Conservation (phyloP, 2,113 vertebrate species). For the Sinosuthora webbiana region DNA sequence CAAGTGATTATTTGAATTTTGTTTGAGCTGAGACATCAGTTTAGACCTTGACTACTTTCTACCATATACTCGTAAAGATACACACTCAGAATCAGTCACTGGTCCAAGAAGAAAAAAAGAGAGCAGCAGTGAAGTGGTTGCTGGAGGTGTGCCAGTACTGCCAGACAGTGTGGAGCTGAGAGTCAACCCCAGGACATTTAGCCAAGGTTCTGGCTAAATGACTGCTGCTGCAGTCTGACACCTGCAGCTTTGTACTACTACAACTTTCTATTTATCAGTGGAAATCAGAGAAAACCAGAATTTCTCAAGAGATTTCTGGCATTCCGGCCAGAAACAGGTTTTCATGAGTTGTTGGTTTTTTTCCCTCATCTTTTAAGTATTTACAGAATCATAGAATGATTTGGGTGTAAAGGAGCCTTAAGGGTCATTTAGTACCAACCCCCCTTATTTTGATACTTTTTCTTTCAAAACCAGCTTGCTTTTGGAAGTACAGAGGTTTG, state of each 20-base stretch:
- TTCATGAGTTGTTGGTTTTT: rapidly evolving
- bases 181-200: not conserved
- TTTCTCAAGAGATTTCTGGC: not conserved
- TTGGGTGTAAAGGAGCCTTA: not conserved
- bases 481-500: not conserved
- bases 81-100: not conserved
- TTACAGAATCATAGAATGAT: not conserved
- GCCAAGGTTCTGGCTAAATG: not conserved
- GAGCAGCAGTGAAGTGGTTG: not conserved
- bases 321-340: not conserved
- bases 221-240: not conserved
- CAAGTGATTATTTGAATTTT: not conserved
- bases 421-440: not conserved
- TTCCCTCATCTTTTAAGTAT: not conserved
- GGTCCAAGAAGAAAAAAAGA: not conserved
- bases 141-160: not conserved
- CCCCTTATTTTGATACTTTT: not conserved
- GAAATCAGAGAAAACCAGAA: not conserved
- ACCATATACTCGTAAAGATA: not conserved
- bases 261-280: not conserved
- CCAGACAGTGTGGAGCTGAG: not conserved
- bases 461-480: not conserved
- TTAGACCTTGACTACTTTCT: not conserved
- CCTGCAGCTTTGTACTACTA: not conserved
- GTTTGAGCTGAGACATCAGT: not conserved